A percentile compares a stretch with the other conserved stretches of the same genome.
phyloP scores from a whole-genome alignment of 1,140 invertebrate species.

The Papilio polyxenes region DNA sequence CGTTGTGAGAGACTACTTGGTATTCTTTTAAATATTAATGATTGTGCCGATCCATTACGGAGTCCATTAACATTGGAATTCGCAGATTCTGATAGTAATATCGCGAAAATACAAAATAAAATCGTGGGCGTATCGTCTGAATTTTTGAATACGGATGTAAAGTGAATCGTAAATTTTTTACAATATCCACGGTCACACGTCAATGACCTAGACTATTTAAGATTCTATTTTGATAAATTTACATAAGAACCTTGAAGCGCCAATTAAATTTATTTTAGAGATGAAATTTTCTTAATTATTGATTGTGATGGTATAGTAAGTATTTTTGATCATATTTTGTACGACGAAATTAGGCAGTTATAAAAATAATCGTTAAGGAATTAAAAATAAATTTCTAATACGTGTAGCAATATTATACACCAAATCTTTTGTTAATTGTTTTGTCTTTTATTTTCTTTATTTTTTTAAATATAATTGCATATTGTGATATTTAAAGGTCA shows the following conservation, averaged over 20 bases:
- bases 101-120: conserved; percentile 16
- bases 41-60: neutral
- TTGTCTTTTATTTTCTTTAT: too few species aligned
- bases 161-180: conserved; percentile 3
- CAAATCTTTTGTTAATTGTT: too few species aligned
- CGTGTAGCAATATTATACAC: neutral
- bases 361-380: neutral
- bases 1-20: neutral
- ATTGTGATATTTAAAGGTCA: neutral
- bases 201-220: neutral
- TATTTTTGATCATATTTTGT: neutral
- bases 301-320: neutral
- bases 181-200: neutral
- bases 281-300: too few species aligned
- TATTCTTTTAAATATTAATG: conserved; percentile 21
- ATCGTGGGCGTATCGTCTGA: neutral
- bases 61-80: conserved; percentile 21
- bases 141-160: conserved; percentile 19
- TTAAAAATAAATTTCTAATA: too few species aligned
- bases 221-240: conserved; percentile 1
- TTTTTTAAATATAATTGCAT: neutral
- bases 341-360: neutral
- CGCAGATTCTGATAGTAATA: neutral
- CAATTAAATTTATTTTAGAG: neutral
- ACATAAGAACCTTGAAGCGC: neutral